Base-by-base conservation (phyloP, 1,140 invertebrate species). In the Ceratosolen solmsi region DNA sequence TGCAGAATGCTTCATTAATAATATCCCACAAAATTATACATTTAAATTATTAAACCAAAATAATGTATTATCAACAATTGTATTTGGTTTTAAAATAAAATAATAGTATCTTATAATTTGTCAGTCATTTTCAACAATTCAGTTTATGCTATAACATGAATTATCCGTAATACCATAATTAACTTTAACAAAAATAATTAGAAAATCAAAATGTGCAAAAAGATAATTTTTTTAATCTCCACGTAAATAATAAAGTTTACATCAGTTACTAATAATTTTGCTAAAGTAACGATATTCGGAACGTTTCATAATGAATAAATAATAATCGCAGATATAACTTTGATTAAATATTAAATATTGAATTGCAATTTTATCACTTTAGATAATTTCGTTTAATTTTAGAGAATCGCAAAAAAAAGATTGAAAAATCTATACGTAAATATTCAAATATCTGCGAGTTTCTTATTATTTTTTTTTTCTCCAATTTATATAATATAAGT, bases 101-200 rank as follows among this genome's bases (percentile, higher is more conserved):
- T 38, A 58, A 56, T 20, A n/a, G n/a, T 33, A 58, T 36, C 17
- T 58, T 56, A 36, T 58, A 27, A 74, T 41, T 74, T 73, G 5
- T 63, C 25, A 63, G 13, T 30, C 30, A 49, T 49, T 77, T 77
- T 77, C 33, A 77, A 77, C 38, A 77, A 65, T 77, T 77, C 58
- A 77, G 58, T 75, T 30, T 25, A 63, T 33, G 36, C 1, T 77
- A 65, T 22, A 30, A 38, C 1, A 17, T 65, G 38, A 65, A 30
- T 65, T 46, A 65, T 77, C 56, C 22, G 17, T 27, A 46, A 77
- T 77, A 30, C 25, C 38, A 46, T 73, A 49, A 27, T 54, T 65
- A 65, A 49, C 58, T 63, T 63, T 49, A 63, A 63, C 58, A 65
- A 77, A 77, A 65, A 41, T 0, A 22, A 41, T 63, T 65, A 65